These are phyloP conservation scores for Gasterosteus nipponicus DNA, from an alignment of 2,113 vertebrate species.

Conservation along the genomic window DNA sequence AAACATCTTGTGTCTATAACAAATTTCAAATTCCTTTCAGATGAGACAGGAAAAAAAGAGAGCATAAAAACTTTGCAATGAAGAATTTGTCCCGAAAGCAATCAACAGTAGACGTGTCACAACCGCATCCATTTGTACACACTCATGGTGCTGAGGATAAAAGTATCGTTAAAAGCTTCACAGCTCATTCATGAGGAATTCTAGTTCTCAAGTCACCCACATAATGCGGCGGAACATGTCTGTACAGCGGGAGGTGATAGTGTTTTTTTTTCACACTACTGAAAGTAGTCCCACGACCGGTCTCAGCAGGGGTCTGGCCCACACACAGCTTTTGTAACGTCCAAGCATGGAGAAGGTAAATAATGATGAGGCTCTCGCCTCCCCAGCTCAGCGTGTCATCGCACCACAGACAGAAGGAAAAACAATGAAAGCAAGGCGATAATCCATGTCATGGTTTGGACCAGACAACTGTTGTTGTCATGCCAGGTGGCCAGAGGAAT, in stretches of 20 bases:
- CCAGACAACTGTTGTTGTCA: constrained; percentile 40
- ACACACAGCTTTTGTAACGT: constrained; percentile 71
- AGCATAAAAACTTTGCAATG: background rate
- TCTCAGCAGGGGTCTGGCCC: constrained; percentile 66
- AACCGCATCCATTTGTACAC: constrained; percentile 18
- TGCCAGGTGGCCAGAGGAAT: constrained; percentile 53
- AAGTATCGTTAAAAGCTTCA: constrained; percentile 28
- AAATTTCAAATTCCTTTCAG: background rate
- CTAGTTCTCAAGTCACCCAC: constrained; percentile 64
- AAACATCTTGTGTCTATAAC: constrained; percentile 33
- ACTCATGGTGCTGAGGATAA: constrained; percentile 9
- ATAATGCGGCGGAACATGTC: constrained; percentile 74
- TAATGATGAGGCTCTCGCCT: constrained; percentile 65
- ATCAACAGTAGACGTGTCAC: background rate
- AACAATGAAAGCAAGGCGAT: constrained; percentile 67
- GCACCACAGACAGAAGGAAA: constrained; percentile 74
- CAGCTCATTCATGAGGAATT: constrained; percentile 54
- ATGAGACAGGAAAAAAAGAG: constrained; percentile 9
- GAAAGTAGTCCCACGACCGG: constrained; percentile 57
- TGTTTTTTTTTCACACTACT: constrained; percentile 55
- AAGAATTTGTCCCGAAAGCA: background rate
- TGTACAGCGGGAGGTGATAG: constrained; percentile 44
- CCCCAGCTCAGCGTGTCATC: constrained; percentile 43
- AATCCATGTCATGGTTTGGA: constrained; percentile 63
- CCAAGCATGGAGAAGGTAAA: constrained; percentile 72